phyloP scores from a whole-genome alignment of 92 coral and sea anemone species.

The Bergia sp. region DNA sequence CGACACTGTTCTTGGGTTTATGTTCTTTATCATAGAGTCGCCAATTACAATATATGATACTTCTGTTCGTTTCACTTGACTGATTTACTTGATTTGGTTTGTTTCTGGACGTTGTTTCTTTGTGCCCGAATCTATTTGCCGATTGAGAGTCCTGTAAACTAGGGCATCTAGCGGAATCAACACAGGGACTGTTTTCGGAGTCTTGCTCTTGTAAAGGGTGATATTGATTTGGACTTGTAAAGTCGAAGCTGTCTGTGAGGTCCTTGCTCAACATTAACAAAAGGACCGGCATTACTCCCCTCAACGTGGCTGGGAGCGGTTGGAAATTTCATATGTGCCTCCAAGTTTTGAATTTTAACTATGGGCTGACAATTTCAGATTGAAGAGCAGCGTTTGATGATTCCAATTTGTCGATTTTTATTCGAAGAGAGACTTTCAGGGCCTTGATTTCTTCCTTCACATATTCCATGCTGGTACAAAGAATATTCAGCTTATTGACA shows the following conservation, averaged over 20 bases:
- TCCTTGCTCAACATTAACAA: neutral
- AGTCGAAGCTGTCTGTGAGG: neutral
- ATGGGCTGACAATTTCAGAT: neutral
- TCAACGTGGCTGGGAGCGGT: neutral
- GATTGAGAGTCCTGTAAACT: neutral
- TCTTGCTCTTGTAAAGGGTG: neutral
- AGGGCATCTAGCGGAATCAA: neutral
- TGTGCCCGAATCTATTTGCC: neutral
- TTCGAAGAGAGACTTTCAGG: neutral
- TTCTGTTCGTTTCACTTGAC: too few relatives aligned
- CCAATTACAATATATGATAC: too few relatives aligned
- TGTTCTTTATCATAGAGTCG: too few relatives aligned
- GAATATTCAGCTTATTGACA: neutral
- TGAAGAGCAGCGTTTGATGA: neutral
- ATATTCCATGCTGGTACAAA: neutral
- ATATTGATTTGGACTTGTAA: neutral
- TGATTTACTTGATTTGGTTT: neutral
- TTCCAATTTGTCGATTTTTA: neutral
- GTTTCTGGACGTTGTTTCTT: neutral
- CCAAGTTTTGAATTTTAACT: neutral
- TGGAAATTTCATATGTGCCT: neutral
- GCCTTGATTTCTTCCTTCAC: neutral
- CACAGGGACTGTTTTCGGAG: neutral
- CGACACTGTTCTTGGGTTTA: too few relatives aligned
- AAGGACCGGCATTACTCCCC: neutral